A percentile compares a stretch with the other conserved stretches of the same genome.
phyloP scores from a whole-genome alignment of 2,797 vertebrate species.

The Danio aesculapii region DNA sequence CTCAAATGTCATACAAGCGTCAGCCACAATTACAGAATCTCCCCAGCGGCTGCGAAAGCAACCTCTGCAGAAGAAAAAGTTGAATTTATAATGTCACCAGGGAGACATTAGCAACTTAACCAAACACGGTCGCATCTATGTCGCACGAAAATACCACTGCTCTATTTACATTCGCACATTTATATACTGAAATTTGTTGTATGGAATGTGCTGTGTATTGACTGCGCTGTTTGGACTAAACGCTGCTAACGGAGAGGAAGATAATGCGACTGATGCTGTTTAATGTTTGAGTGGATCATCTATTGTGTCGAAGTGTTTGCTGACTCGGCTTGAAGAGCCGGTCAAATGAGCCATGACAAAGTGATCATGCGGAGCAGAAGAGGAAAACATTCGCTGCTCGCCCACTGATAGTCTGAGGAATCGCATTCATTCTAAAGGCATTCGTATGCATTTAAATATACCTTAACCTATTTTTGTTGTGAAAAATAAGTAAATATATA shows the following conservation, averaged over 20 bases:
- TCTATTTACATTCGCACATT: conserved; percentile 3
- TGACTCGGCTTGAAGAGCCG: conserved; percentile 31
- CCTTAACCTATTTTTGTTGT: not conserved
- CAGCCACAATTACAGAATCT: conserved; percentile 41
- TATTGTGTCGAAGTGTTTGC: conserved; percentile 32
- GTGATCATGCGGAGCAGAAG: not conserved
- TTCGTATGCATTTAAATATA: not conserved
- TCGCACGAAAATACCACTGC: not conserved
- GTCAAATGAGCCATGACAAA: conserved; percentile 33
- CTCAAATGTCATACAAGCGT: conserved; percentile 55
- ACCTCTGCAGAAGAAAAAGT: conserved; percentile 21
- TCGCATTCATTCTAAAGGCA: not conserved
- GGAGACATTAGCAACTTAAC: not conserved
- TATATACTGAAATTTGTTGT: conserved; percentile 7
- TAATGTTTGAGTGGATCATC: conserved; percentile 43
- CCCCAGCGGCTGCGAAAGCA: not conserved
- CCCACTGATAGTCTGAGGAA: conserved; percentile 1
- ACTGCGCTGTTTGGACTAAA: conserved; percentile 29
- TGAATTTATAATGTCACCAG: conserved; percentile 32
- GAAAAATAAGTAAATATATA: too few species aligned
- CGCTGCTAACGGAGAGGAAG: not conserved
- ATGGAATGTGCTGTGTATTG: conserved; percentile 7
- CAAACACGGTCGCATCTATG: not conserved
- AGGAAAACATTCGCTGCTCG: conserved; percentile 2
- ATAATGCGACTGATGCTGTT: conserved; percentile 40